phyloP scores from a whole-genome alignment of 1,140 invertebrate genomes.

The Elymnias hypermnestra region DNA sequence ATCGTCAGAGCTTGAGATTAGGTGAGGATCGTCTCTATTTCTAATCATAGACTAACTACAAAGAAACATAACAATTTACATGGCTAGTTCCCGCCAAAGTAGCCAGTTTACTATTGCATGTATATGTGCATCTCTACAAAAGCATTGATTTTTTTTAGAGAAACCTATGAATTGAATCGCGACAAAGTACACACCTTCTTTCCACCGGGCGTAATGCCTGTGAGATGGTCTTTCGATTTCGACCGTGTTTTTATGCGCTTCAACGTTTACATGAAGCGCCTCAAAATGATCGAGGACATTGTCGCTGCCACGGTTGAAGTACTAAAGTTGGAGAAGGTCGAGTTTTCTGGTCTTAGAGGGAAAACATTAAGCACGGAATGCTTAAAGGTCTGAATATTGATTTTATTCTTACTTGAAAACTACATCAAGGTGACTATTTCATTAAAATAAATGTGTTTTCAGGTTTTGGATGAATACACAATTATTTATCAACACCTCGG shows the following conservation, averaged over 20 bases:
- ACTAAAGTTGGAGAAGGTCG: slow-evolving; percentile 91
- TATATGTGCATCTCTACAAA: background rate
- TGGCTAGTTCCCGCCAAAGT: too few species aligned
- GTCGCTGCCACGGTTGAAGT: slow-evolving; percentile 87
- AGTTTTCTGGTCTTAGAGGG: slow-evolving; percentile 87
- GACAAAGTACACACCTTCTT: slow-evolving; percentile 68
- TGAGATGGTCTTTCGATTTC: slow-evolving; percentile 85
- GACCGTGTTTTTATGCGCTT: slow-evolving; percentile 84
- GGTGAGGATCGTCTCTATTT: too few species aligned
- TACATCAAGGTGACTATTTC: too few species aligned
- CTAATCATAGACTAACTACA: too few species aligned
- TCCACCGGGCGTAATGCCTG: slow-evolving; percentile 61
- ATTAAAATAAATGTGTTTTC: too few species aligned
- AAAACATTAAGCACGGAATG: slow-evolving; percentile 78
- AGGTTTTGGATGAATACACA: slow-evolving; percentile 84
- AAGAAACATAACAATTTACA: too few species aligned
- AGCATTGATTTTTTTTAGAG: slow-evolving; percentile 25
- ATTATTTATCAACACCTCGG: slow-evolving; percentile 82
- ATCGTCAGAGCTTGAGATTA: too few species aligned
- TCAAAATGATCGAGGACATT: slow-evolving; percentile 79
- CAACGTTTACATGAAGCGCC: slow-evolving; percentile 81
- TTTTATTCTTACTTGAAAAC: too few species aligned
- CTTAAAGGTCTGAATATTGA: slow-evolving; percentile 60
- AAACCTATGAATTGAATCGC: slow-evolving; percentile 65
- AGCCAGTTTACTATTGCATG: too few species aligned